Conservation (phyloP, 2,888 invertebrate species). For the Zygaena filipendulae region DNA sequence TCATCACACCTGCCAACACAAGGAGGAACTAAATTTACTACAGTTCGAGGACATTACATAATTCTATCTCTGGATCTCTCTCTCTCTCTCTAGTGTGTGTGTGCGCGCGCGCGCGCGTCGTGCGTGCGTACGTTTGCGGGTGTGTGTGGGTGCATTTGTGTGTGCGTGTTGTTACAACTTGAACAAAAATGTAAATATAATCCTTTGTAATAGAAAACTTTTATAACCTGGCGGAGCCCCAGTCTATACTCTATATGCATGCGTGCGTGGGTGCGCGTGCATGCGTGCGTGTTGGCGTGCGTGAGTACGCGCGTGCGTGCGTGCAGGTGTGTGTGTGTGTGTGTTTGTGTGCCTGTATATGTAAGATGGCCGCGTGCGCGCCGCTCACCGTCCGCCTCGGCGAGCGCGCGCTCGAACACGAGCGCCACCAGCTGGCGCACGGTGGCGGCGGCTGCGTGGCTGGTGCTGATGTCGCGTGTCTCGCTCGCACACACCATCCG, state of each 20-base stretch:
- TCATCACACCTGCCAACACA: constrained; percentile 55
- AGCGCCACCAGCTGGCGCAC: constrained; percentile 94
- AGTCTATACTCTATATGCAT: background rate
- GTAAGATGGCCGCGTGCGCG: no score
- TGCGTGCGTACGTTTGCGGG: no score
- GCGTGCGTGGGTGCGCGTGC: background rate
- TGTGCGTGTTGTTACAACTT: no score
- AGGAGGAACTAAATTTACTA: no score
- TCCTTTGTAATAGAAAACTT: no score
- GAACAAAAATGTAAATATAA: no score
- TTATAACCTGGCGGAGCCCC: no score
- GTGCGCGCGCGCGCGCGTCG: no score
- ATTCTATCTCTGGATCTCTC: background rate
- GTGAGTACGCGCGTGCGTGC: background rate
- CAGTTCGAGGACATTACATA: constrained; percentile 6
- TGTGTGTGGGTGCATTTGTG: no score
- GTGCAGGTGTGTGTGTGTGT: no score
- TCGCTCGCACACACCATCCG: constrained; percentile 96
- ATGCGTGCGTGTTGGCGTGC: background rate
- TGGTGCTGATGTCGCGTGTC: constrained; percentile 79
- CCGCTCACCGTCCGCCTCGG: constrained; percentile 74
- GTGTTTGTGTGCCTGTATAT: no score
- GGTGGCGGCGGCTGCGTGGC: constrained; percentile 97
- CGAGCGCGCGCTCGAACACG: constrained; percentile 87
- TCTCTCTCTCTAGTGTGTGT: background rate